Conservation (phyloP, 2,113 vertebrate species). For the Sylvietta virens region DNA sequence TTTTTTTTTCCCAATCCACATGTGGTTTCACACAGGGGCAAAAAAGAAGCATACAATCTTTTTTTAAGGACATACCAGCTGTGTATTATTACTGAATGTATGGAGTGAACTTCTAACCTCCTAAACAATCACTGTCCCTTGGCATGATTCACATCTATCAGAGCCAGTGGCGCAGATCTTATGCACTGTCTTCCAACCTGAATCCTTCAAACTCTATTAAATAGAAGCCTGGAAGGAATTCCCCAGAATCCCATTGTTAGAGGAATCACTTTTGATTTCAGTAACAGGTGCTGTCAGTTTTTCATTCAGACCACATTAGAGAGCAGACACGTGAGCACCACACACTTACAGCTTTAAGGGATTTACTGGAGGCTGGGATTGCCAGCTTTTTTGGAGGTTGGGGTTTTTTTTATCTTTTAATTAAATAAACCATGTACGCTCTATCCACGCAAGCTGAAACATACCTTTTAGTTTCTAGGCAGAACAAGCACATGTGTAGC, state of each 20-base stretch:
- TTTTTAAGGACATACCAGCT: not conserved
- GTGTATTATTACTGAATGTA: not conserved
- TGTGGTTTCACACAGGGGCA: not conserved
- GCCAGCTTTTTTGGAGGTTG: not conserved
- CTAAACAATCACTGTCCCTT: constrained; percentile 18
- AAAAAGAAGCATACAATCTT: not conserved
- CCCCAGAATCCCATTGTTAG: not conserved
- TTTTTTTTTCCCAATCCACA: not conserved
- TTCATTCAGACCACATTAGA: not conserved
- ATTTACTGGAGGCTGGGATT: not conserved
- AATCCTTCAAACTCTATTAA: constrained; percentile 45
- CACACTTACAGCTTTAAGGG: not conserved
- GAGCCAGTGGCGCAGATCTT: constrained; percentile 3
- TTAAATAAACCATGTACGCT: not conserved
- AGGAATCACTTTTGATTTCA: constrained; percentile 46
- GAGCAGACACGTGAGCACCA: not conserved
- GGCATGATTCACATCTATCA: constrained; percentile 7
- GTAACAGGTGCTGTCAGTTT: constrained; percentile 38
- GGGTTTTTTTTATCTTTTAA: not conserved
- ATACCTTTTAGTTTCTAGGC: not conserved
- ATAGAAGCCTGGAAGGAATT: constrained; percentile 21
- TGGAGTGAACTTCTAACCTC: constrained; percentile 36
- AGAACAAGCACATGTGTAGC: not conserved
- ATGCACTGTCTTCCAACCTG: constrained; percentile 18
- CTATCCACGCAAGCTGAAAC: not conserved